Percentiles rank a stretch among this genome's conserved stretches.
Conservation (phyloP, 2,797 vertebrate genomes). For the Delichon dasypus region DNA sequence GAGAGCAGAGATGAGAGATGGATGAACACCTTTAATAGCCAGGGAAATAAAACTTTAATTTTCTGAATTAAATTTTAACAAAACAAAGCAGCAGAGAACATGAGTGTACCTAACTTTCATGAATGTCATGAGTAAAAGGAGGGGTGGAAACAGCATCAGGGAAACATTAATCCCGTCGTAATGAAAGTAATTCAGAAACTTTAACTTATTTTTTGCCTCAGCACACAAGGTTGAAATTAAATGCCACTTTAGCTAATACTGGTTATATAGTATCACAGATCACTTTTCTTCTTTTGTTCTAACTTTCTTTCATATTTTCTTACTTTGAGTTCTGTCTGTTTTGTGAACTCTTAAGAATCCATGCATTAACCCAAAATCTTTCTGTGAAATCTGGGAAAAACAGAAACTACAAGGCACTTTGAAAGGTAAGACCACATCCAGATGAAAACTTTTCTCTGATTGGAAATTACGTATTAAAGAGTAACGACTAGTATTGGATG, state of each 20-base stretch:
- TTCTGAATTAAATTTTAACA: background rate
- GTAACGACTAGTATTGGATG: background rate
- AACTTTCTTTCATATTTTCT: background rate
- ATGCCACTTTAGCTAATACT: background rate
- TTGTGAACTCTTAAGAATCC: background rate
- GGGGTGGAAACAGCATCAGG: rapidly evolving
- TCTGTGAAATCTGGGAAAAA: background rate
- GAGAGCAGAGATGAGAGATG: background rate
- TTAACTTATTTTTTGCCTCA: background rate
- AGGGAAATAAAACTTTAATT: background rate
- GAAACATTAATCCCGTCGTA: background rate
- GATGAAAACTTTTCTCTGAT: background rate
- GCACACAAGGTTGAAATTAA: background rate
- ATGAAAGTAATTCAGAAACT: background rate
- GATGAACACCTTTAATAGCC: background rate
- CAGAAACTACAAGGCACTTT: rapidly evolving
- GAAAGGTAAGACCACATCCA: background rate
- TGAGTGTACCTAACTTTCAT: background rate
- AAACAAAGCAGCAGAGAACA: background rate
- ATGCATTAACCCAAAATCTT: background rate
- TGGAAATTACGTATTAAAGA: background rate
- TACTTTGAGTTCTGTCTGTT: background rate
- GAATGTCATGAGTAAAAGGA: background rate
- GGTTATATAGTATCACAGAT: background rate
- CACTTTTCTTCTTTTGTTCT: background rate